Base-by-base conservation (phyloP, 2,888 invertebrate genomes). In the Nycteola revayana region DNA sequence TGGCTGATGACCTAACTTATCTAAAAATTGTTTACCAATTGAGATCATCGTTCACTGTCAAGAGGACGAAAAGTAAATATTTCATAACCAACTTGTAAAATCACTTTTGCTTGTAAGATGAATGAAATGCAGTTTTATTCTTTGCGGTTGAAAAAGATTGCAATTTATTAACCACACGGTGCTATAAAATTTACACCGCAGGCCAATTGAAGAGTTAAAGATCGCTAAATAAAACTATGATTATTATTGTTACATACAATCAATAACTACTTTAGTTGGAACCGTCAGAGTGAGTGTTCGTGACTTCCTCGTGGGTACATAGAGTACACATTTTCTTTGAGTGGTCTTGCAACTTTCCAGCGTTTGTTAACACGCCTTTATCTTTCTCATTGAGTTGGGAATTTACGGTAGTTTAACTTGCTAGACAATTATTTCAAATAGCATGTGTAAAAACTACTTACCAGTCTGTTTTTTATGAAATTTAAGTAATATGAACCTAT, bases 301-400 rank as follows among this genome's bases (percentile, higher is more conserved):
- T 84, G 84, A 83, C 83, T 86, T 81, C 84, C 80, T 75, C 55
- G 55, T 63, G 53, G 55, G 60, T 38, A 32, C 9, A n/a, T 25
- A 48, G 29, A 36, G 48, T 34, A 45, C 36, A 51, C 48, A 75
- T 80, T 82, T 80, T 80, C 77, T 75, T 68, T 53, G 48, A 67
- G 60, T 66, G 52, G 84, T 70, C 71, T 69, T 54, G 64, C 81
- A 81, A 83, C 85, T 86, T 86, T 86, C 85, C 79, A 76, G 62
- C 51, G 60, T 66, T 73, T 67, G 67, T 67, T 67, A 59, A 62
- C 59, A 64, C 43, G 50, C 7, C 9, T 36, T 29, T 21, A 28
- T 17, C 28, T 25, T 28, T 14, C 14, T 14, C 5, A 14, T 2
- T 5, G 14, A 14, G 3, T 14, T 5, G 42, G 31, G 23, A 34